A percentile compares a stretch with the other conserved stretches of the same genome.
Evolutionary conservation across 35 echinoderm and acorn worm genomes (phyloP).

Genomic region (Acanthaster planci): DNA sequence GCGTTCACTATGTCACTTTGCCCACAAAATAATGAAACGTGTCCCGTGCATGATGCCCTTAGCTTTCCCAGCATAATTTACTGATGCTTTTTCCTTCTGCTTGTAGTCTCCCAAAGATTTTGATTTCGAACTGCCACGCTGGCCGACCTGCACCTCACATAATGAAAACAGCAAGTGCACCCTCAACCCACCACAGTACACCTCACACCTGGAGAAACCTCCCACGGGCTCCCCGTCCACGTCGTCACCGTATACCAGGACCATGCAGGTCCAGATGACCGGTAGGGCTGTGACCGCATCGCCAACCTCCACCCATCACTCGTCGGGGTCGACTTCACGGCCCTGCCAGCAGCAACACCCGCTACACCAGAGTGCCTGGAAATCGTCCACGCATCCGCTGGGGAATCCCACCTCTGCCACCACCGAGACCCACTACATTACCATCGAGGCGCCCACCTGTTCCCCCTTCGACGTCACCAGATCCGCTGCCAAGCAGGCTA

Average conservation of each 20-base stretch:
- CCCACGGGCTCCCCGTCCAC: neutral
- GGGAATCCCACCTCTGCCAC: slow-evolving; percentile 10
- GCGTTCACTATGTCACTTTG: no score
- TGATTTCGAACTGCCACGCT: slow-evolving; percentile 16
- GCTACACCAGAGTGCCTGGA: neutral
- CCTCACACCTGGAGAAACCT: slow-evolving; percentile 2
- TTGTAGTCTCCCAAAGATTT: neutral
- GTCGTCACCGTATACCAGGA: neutral
- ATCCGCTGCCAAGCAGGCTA: neutral
- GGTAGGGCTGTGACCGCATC: neutral
- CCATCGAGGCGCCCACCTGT: slow-evolving; percentile 4
- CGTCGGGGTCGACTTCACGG: neutral
- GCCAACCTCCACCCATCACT: neutral
- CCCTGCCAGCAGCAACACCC: no score
- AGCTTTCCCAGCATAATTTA: no score
- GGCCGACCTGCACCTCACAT: neutral
- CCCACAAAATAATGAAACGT: no score
- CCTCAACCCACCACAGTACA: neutral
- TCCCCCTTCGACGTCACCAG: slow-evolving; percentile 21
- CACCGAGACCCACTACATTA: slow-evolving; percentile 5
- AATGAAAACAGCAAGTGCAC: neutral
- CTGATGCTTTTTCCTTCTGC: neutral
- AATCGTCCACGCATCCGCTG: neutral
- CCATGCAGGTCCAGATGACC: neutral
- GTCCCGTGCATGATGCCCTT: no score